A percentile compares a stretch with the other conserved stretches of the same genome.
These are phyloP conservation scores for Antheraea pernyi DNA, from an alignment of 1,140 invertebrate genomes.

Conservation along the genomic window DNA sequence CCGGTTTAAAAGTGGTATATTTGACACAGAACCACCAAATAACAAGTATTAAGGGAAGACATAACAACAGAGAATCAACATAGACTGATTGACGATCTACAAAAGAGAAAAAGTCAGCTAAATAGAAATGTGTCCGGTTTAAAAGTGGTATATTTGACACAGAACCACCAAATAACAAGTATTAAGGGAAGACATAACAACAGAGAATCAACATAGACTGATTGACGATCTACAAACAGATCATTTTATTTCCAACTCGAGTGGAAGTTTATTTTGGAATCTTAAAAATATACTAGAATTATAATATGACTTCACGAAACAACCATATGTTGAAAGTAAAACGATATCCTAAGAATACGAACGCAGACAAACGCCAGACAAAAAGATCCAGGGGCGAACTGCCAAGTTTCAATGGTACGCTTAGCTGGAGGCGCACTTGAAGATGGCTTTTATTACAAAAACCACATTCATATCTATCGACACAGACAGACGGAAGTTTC, in stretches of 20 bases:
- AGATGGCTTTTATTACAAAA: conserved; percentile 6
- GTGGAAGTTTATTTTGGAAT: neutral
- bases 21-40: too few species aligned
- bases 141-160: too few species aligned
- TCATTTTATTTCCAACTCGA: neutral
- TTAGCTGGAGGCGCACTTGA: conserved; percentile 10
- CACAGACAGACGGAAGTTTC: neutral
- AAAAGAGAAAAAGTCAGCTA: too few species aligned
- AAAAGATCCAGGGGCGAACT: conserved; percentile 25
- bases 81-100: neutral
- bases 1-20: too few species aligned
- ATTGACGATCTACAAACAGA: neutral
- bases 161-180: too few species aligned
- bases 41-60: too few species aligned
- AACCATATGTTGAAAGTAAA: conserved; percentile 14
- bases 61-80: neutral
- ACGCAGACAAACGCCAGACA: conserved; percentile 36
- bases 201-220: neutral
- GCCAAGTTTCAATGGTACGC: conserved; percentile 26
- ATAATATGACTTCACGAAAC: neutral
- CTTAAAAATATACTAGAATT: neutral
- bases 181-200: neutral
- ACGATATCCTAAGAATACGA: conserved; percentile 8
- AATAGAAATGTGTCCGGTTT: too few species aligned
- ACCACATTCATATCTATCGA: neutral